Percentiles rank a stretch among this genome's conserved stretches.
phyloP scores from a whole-genome alignment of 37 sponge, comb jelly and placozoan genomes.

The Corticium candelabrum region DNA sequence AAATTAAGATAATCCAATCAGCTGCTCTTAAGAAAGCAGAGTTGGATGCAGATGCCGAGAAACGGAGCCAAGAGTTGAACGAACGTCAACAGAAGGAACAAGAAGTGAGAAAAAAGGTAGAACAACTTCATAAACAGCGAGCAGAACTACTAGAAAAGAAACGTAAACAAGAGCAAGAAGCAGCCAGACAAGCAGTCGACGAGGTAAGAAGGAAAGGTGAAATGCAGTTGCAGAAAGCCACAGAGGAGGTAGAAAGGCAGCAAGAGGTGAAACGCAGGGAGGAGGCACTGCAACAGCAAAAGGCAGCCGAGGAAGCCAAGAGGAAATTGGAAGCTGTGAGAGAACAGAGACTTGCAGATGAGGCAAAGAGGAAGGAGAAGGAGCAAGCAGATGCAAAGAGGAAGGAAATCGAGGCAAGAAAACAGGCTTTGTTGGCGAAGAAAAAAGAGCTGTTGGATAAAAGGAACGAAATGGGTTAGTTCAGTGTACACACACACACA shows the following conservation, averaged over 20 bases:
- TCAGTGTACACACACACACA: too few relatives aligned
- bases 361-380: not conserved
- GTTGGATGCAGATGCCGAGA: not conserved
- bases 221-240: not conserved
- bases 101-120: not conserved
- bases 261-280: not conserved
- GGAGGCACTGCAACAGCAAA: not conserved
- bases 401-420: not conserved
- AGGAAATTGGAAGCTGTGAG: slow-evolving; percentile 1
- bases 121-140: not conserved
- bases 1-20: too few relatives aligned
- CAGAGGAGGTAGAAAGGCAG: not conserved
- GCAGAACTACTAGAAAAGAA: slow-evolving; percentile 11
- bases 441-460: not conserved
- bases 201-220: not conserved
- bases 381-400: not conserved
- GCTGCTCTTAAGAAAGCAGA: too few relatives aligned
- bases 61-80: not conserved
- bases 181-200: not conserved
- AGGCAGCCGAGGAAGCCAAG: not conserved
- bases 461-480: not conserved
- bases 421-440: not conserved
- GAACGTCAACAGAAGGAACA: slow-evolving; percentile 18
- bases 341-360: not conserved
- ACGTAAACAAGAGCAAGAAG: not conserved